These are phyloP conservation scores for Drosophila nasuta DNA, from an alignment of 1,140 invertebrate species.

Conservation along the genomic window DNA sequence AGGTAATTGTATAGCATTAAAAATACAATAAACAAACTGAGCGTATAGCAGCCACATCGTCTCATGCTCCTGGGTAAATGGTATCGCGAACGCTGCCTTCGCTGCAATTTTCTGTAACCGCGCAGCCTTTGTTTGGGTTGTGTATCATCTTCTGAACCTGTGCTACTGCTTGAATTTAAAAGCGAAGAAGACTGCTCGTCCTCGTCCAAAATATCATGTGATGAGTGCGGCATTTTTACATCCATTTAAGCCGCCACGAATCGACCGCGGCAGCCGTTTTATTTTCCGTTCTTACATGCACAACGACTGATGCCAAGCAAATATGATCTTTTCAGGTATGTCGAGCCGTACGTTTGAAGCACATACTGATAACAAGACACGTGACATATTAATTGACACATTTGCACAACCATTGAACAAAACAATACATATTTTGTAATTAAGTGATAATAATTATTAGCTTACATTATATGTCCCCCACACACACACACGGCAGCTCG, in stretches of 20 bases:
- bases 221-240: constrained; percentile 19
- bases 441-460: not conserved
- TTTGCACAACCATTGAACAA: not conserved
- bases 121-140: constrained; percentile 36
- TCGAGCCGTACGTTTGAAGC: not conserved
- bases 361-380: not conserved
- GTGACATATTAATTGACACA: not conserved
- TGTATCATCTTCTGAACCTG: constrained; percentile 45
- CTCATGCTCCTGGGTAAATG: constrained; percentile 49
- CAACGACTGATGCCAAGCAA: not conserved
- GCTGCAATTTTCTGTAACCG: constrained; percentile 25
- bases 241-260: not conserved
- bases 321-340: not conserved
- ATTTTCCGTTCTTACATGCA: constrained; percentile 5
- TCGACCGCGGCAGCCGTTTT: constrained; percentile 2
- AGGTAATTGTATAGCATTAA: constrained; percentile 59
- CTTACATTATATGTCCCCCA: not conserved
- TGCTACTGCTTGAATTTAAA: constrained; percentile 15
- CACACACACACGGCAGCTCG: too few relatives aligned
- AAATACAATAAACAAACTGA: constrained; percentile 25
- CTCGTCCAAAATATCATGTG: constrained; percentile 9
- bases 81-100: constrained; percentile 32
- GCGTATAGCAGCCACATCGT: constrained; percentile 35
- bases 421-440: not conserved
- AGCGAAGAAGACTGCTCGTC: constrained; percentile 57